Evolutionary conservation across 2,888 invertebrate genomes (phyloP).

Genomic region (Amaurobius ferox): DNA sequence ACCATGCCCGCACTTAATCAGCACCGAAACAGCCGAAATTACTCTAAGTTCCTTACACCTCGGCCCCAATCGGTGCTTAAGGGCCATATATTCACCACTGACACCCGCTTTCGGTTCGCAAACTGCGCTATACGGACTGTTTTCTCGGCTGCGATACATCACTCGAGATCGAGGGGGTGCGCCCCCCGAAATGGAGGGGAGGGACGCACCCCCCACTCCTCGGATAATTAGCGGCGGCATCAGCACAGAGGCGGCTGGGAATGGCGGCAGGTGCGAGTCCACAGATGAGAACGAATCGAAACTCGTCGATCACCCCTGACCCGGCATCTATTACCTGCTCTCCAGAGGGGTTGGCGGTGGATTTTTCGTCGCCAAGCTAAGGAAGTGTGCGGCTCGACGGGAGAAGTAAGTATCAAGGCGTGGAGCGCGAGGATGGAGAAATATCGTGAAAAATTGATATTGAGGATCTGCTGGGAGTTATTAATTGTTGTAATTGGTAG

Average conservation of each 20-base stretch:
- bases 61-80: background rate
- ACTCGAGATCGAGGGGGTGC: constrained; percentile 19
- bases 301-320: constrained; percentile 71
- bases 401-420: background rate
- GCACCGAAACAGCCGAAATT: constrained; percentile 14
- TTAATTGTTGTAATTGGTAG: background rate
- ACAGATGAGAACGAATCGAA: constrained; percentile 69
- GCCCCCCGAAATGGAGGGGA: constrained; percentile 41
- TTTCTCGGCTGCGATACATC: constrained; percentile 53
- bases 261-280: constrained; percentile 36
- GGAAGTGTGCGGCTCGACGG: constrained; percentile 1
- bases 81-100: constrained; percentile 13
- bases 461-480: background rate
- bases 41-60: constrained; percentile 18
- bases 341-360: constrained; percentile 24
- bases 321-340: constrained; percentile 66
- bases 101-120: constrained; percentile 38
- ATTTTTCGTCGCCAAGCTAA: constrained; percentile 34
- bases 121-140: constrained; percentile 66
- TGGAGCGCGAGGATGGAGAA: background rate
- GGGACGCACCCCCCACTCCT: constrained; percentile 34
- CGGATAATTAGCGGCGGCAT: constrained; percentile 67
- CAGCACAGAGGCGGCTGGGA: constrained; percentile 49
- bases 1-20: constrained; percentile 13
- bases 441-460: background rate